Base-by-base conservation (phyloP, 2,888 invertebrate genomes). In the Drosophila tripunctata region DNA sequence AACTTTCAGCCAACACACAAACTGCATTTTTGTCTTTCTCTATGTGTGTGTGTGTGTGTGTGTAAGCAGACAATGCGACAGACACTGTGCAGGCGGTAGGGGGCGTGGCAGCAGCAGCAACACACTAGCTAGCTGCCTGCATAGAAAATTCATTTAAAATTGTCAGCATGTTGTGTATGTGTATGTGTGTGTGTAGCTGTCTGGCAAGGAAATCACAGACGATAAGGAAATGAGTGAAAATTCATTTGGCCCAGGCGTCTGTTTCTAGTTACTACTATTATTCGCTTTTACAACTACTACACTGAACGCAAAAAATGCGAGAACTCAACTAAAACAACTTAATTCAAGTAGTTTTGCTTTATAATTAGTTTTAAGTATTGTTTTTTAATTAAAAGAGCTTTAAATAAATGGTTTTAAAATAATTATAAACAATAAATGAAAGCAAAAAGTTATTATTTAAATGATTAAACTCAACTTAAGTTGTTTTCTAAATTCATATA, bases 211-310 rank as follows among this genome's bases (percentile, higher is more conserved):
- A 87, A 87, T 87, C 89, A 88, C 89, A 88, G 88, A 88, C 87
- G 89, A 89, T 88, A 89, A 87, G 87, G 87, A 87, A 87, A 87
- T 87, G 87, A 87, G 88, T 82, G 87, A 87, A 88, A 88, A 88
- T 89, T 89, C 89, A 87, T 87, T 89, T 88, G 81, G 73, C 76
- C 58, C 70, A 50, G 12, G 44, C 5, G 8, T 30, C 24, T 15
- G 21, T 40, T 31, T 27, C 27, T 24, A 21, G 19, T 47, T 33
- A 14, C 52, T 38, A 19, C 50, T 6, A 27, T 41, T 22, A 2
- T 6, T 22, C 27, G n/a, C 14, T 12, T 24, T 14, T 36, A 35
- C 44, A 15, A 43, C 56, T 14, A 35, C 52, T 27, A 30, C 15
- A n/a, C 35, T 22, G 35, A 15, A n/a, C n/a, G n/a, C n/a, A n/a